Evolutionary conservation across 1,140 invertebrate species (phyloP), one percentile per base, ranked within the genome.

Genomic region (Plutomurus gul): DNA sequence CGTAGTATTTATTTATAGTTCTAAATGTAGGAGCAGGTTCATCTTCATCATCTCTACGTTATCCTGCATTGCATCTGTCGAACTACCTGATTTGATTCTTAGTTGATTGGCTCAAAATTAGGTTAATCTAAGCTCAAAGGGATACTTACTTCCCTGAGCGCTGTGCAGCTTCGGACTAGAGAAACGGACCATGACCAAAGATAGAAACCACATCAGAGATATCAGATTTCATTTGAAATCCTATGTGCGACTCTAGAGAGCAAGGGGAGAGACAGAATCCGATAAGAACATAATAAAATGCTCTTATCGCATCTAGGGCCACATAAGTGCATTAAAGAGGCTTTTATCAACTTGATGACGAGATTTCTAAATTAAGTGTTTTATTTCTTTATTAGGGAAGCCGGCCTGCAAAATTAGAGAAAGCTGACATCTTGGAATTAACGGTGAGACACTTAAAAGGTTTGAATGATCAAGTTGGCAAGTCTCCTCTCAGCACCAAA

Each of bases 401-500:
- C 43, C 72, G 82, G 4, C 82, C 79, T 18, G 51, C 95, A 4
- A 98, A 98, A 86, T 87, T 98, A 39, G 97, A 98, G 86, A 99
- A 99, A 87, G 96, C 97, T 0, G 96, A 98, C 85, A 98, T 98
- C 76, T 88, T 98, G 65, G 96, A 99, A 43, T 37, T 92, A 86
- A 91, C 91, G 0, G 91, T 92, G 1, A 87, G 88, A 78, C 88
- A 91, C 84, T 81, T 92, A 27, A 86, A 89, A 83, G 85, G 85
- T 18, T 84, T 89, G 0, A 86, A 88, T n/a, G 77, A 83, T 20
- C 76, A 84, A 80, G 27, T 65, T 25, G 13, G 27, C 4, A 36
- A 76, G 33, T 16, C 46, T n/a, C 16, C 18, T 11, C n/a, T 30
- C 0, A n/a, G 30, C 13, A 36, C 49, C 18, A 73, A 60, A 37